phyloP scores from a whole-genome alignment of 2,888 invertebrate genomes.

The Thysanoteuthis rhombus region DNA sequence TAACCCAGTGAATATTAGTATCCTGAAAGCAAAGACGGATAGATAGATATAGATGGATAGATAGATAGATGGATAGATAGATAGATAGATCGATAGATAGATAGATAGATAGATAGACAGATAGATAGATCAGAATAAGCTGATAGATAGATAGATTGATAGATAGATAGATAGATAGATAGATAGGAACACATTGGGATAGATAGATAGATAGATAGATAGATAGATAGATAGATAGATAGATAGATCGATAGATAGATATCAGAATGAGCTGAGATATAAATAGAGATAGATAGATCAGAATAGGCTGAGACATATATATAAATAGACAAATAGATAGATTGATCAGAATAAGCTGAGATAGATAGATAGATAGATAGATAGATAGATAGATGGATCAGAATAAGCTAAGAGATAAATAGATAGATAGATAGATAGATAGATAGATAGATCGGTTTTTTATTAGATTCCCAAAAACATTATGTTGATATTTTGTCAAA shows the following conservation, averaged over 20 bases:
- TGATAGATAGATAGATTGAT: neutral
- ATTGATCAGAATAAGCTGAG: neutral
- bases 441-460: neutral
- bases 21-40: too few relatives aligned
- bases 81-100: too few relatives aligned
- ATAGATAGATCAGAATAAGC: neutral
- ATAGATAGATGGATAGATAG: too few relatives aligned
- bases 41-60: too few relatives aligned
- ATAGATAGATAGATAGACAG: too few relatives aligned
- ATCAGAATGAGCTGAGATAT: neutral
- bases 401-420: too few relatives aligned
- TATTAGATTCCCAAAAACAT: too few relatives aligned
- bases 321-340: neutral
- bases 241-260: neutral
- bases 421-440: slow-evolving; percentile 12
- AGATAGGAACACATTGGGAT: too few relatives aligned
- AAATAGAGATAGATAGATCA: neutral
- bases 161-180: neutral
- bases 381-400: slow-evolving; percentile 12
- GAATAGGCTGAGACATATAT: too few relatives aligned
- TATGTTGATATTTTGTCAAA: too few relatives aligned
- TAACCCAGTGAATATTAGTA: too few relatives aligned
- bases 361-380: slow-evolving; percentile 12
- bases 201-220: neutral
- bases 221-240: neutral